A percentile compares a stretch with the other conserved stretches of the same genome.
Evolutionary conservation across 2,797 vertebrate genomes (phyloP).

Genomic region (Varecia variegata): DNA sequence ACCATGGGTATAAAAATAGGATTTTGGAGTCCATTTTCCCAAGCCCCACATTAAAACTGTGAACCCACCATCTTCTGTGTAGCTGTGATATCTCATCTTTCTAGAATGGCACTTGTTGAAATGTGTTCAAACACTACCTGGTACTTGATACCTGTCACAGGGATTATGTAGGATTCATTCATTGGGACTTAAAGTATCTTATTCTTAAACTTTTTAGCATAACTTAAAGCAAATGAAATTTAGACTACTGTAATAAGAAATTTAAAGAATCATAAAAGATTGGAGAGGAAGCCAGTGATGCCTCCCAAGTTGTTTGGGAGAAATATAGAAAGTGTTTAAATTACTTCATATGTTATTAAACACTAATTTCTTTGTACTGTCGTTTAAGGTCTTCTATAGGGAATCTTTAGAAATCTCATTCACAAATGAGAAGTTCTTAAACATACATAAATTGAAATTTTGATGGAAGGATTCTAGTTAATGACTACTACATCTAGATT

Average conservation of each 20-base stretch:
- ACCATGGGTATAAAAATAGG: neutral
- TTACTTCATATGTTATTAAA: slow-evolving; percentile 15
- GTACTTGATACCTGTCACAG: neutral
- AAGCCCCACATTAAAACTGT: neutral
- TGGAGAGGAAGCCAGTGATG: neutral
- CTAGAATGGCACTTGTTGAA: neutral
- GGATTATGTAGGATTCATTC: neutral
- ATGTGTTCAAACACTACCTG: neutral
- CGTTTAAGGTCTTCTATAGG: neutral
- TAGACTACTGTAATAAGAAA: neutral
- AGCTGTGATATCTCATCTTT: neutral
- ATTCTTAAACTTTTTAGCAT: neutral
- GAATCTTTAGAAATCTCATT: slow-evolving; percentile 10
- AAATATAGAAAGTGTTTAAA: neutral
- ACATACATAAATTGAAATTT: neutral
- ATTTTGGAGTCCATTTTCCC: neutral
- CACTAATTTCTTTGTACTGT: neutral
- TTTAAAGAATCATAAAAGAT: neutral
- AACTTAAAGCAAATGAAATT: slow-evolving; percentile 23
- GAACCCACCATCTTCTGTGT: neutral
- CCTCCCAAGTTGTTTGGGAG: neutral
- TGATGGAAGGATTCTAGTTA: neutral
- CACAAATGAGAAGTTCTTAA: slow-evolving; percentile 4
- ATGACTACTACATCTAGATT: neutral
- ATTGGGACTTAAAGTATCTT: neutral